phyloP scores from a whole-genome alignment of 2,113 vertebrate species.

The Procavia capensis region DNA sequence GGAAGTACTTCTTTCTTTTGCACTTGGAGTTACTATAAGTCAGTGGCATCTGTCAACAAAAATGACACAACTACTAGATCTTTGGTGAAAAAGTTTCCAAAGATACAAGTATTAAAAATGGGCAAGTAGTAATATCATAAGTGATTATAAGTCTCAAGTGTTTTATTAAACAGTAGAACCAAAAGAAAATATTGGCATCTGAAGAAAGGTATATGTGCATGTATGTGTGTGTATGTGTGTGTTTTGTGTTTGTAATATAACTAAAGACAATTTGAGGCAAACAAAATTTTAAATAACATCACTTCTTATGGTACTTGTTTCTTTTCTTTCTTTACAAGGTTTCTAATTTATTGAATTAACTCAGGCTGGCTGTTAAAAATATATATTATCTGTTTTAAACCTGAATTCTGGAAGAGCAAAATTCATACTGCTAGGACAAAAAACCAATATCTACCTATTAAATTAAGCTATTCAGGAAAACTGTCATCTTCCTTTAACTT shows the following conservation, averaged over 20 bases:
- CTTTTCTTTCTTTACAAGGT: neutral
- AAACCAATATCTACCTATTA: neutral
- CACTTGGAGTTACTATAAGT: neutral
- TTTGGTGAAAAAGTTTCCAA: neutral
- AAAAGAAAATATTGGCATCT: neutral
- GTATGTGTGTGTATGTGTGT: accelerated
- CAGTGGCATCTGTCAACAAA: neutral
- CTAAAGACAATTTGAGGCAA: neutral
- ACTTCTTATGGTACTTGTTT: neutral
- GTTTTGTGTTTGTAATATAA: neutral
- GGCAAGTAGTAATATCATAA: neutral
- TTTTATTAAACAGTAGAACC: constrained; percentile 27
- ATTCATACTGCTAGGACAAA: neutral
- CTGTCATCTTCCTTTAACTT: neutral
- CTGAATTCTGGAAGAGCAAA: neutral
- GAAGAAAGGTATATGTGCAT: neutral
- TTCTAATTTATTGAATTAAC: neutral
- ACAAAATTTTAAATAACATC: neutral
- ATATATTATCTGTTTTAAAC: constrained; percentile 26
- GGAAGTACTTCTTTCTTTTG: neutral
- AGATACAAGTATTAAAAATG: constrained; percentile 28
- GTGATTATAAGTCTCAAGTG: neutral
- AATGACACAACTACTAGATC: neutral
- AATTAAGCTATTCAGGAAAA: neutral
- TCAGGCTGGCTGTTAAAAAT: neutral